A percentile compares a stretch with the other conserved stretches of the same genome.
Evolutionary conservation across 1,140 invertebrate species (phyloP).

Genomic region (Acromyrmex charruanus): DNA sequence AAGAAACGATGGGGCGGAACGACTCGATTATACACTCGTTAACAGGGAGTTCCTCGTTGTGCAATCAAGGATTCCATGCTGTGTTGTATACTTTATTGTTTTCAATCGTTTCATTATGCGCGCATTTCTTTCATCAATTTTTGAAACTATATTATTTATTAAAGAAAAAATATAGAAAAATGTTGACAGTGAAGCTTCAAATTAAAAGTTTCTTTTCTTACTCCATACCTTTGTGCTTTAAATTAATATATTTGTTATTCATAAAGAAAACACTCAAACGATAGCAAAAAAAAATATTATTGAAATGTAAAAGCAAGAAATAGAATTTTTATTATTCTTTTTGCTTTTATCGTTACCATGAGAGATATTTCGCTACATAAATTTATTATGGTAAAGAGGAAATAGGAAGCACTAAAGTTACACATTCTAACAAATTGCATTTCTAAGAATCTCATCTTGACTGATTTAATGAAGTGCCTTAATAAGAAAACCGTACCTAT

Average conservation of each 20-base stretch:
- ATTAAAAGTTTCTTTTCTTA: neutral
- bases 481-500: conserved; percentile 26
- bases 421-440: conserved; percentile 22
- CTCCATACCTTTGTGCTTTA: neutral
- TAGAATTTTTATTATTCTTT: neutral
- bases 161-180: neutral
- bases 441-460: conserved; percentile 36
- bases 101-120: conserved; percentile 34
- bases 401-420: conserved; percentile 7
- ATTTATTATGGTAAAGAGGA: conserved; percentile 28
- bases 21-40: conserved; percentile 47
- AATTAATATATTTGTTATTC: conserved; percentile 11
- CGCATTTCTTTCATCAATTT: neutral
- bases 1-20: conserved; percentile 30
- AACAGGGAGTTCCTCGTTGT: conserved; percentile 3
- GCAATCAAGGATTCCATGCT: conserved; percentile 29
- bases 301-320: neutral
- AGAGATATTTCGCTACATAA: conserved; percentile 7
- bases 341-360: neutral
- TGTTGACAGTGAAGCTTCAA: neutral
- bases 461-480: conserved; percentile 38
- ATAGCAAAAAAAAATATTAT: neutral
- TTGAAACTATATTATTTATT: neutral
- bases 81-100: conserved; percentile 8
- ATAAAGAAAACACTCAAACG: neutral